These are phyloP conservation scores for Ophonus ardosiacus DNA, from an alignment of 2,888 invertebrate genomes.

Conservation along the genomic window DNA sequence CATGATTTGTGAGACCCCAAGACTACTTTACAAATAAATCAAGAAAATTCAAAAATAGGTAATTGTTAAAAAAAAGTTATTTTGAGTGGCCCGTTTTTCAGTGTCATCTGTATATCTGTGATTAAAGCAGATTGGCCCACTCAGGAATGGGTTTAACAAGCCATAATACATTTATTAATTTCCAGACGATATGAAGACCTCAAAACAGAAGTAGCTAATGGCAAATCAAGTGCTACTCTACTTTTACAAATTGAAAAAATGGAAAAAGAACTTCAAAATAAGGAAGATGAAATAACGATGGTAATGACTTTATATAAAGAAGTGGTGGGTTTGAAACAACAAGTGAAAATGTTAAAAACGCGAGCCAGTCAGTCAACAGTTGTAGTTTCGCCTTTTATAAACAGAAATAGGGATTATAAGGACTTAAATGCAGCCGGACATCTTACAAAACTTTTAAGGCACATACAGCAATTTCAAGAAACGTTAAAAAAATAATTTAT, in stretches of 20 bases:
- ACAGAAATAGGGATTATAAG: constrained; percentile 67
- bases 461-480: constrained; percentile 73
- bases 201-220: constrained; percentile 67
- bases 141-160: no score
- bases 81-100: no score
- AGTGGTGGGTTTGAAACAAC: constrained; percentile 74
- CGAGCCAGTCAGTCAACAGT: constrained; percentile 70
- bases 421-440: constrained; percentile 72
- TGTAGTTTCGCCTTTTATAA: constrained; percentile 63
- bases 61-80: no score
- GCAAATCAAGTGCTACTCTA: constrained; percentile 54
- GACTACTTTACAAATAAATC: no score
- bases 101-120: no score
- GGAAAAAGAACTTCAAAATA: constrained; percentile 72
- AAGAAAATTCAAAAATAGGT: no score
- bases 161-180: neutral
- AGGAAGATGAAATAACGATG: constrained; percentile 75
- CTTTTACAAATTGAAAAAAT: constrained; percentile 72
- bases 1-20: no score
- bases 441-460: constrained; percentile 73
- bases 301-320: constrained; percentile 74
- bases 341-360: constrained; percentile 72
- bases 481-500: constrained; percentile 31
- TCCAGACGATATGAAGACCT: constrained; percentile 72
- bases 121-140: neutral